Evolutionary conservation across 2,113 vertebrate species (phyloP).

Genomic region (Heterocephalus glaber): DNA sequence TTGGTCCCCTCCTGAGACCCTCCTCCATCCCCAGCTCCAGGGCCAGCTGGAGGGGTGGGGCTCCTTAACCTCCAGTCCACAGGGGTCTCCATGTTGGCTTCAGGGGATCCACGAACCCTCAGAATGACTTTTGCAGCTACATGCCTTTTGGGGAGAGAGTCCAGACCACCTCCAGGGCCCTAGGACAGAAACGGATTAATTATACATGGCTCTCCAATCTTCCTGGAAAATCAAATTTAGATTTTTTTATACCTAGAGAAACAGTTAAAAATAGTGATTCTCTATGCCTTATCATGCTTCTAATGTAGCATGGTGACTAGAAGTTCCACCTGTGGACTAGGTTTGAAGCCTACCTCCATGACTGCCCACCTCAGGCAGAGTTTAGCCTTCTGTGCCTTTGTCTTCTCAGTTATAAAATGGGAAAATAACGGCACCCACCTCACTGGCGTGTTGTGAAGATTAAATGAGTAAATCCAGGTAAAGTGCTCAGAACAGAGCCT

Average conservation of each 20-base stretch:
- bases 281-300: background rate
- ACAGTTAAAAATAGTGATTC: background rate
- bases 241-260: background rate
- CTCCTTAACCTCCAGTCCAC: background rate
- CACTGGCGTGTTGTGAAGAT: background rate
- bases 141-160: background rate
- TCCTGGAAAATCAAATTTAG: background rate
- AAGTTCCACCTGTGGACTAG: background rate
- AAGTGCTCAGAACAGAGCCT: background rate
- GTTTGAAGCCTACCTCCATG: background rate
- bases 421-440: background rate
- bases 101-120: background rate
- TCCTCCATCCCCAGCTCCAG: background rate
- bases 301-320: background rate
- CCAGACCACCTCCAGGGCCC: background rate
- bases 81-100: background rate
- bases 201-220: background rate
- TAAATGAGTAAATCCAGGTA: background rate
- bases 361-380: background rate
- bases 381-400: background rate
- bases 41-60: background rate
- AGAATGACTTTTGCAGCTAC: background rate
- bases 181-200: background rate
- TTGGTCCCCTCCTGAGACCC: background rate
- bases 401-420: background rate